Evolutionary conservation across 1,140 invertebrate species (phyloP).

Genomic region (Melitaea cinxia): DNA sequence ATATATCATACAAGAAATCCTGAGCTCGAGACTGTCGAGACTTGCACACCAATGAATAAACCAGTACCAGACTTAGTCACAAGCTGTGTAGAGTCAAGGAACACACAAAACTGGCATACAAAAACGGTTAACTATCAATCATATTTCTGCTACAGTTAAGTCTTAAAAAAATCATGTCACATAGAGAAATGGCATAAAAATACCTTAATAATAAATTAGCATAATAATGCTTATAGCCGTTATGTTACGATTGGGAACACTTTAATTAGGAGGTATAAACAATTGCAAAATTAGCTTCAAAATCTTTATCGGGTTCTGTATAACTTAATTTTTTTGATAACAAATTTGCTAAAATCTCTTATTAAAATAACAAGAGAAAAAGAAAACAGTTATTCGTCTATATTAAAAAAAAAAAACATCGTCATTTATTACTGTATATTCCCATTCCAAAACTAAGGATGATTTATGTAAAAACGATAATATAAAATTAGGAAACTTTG

Average conservation of each 20-base stretch:
- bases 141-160: constrained; percentile 77
- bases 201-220: constrained; percentile 79
- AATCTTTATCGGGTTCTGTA: constrained; percentile 29
- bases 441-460: too few species aligned
- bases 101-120: constrained; percentile 9
- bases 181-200: constrained; percentile 74
- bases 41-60: constrained; percentile 14
- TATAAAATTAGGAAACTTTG: too few species aligned
- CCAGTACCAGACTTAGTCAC: constrained; percentile 3
- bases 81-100: constrained; percentile 1
- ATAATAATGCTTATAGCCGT: constrained; percentile 74
- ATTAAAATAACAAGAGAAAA: too few species aligned
- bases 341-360: too few species aligned
- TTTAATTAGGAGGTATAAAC: constrained; percentile 67
- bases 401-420: too few species aligned
- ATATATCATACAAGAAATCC: constrained; percentile 18
- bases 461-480: too few species aligned
- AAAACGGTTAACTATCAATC: constrained; percentile 64
- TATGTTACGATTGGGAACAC: constrained; percentile 70
- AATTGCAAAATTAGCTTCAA: constrained; percentile 23
- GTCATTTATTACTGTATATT: too few species aligned
- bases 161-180: constrained; percentile 77
- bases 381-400: too few species aligned
- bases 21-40: constrained; percentile 12
- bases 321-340: constrained; percentile 3